Conservation (phyloP, 92 coral and sea anemone genomes). For the Nematostella vectensis region DNA sequence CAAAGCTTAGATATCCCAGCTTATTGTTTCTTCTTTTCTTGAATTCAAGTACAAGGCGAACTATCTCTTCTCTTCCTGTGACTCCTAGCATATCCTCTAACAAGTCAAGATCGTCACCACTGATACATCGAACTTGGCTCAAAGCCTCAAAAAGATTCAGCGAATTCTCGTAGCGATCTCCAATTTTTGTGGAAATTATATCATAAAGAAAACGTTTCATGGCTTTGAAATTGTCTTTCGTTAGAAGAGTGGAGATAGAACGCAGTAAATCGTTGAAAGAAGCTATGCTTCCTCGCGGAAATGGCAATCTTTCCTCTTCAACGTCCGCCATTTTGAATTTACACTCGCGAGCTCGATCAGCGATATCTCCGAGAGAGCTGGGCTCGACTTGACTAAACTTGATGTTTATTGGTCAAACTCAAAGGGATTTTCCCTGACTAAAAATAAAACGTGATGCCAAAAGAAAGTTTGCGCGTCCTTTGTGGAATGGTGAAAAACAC, state of each 20-base stretch:
- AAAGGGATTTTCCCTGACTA: not conserved
- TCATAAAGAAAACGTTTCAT: constrained; percentile 43
- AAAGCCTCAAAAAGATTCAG: constrained; percentile 28
- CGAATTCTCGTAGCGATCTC: constrained; percentile 15
- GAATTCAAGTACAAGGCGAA: constrained; percentile 21
- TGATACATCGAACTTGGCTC: constrained; percentile 18
- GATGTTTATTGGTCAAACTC: not conserved
- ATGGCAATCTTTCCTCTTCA: not conserved
- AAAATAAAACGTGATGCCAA: no score
- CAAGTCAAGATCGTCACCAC: constrained; percentile 46
- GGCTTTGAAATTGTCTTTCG: constrained; percentile 28
- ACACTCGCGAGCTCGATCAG: not conserved
- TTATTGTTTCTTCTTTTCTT: constrained; percentile 31
- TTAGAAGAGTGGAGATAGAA: constrained; percentile 13
- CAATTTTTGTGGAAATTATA: constrained; percentile 36
- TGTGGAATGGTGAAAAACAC: no score
- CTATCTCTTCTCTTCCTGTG: constrained; percentile 29
- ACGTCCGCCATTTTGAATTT: constrained; percentile 11
- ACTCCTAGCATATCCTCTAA: constrained; percentile 49
- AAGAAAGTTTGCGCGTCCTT: no score
- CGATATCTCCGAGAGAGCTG: not conserved
- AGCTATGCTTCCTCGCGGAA: not conserved
- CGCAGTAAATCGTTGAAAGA: constrained; percentile 21
- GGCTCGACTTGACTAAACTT: not conserved
- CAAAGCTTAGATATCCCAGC: constrained; percentile 3